phyloP scores from a whole-genome alignment of 2,888 invertebrate species.

The Nudaria mundana region DNA sequence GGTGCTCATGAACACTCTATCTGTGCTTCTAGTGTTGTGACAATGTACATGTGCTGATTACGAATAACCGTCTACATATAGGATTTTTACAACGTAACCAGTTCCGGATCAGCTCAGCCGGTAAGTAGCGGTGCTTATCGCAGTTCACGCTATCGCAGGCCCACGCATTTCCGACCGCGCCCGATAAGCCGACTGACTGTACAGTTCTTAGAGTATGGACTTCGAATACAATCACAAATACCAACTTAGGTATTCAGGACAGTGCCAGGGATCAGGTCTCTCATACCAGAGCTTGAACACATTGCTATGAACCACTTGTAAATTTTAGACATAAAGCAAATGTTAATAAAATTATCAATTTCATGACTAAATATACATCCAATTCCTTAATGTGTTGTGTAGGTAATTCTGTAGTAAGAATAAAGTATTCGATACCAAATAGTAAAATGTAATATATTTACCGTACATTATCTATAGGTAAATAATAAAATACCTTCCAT shows the following conservation, averaged over 20 bases:
- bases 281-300: no score
- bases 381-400: no score
- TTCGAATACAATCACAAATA: conserved; percentile 32
- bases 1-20: conserved; percentile 74
- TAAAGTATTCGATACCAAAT: no score
- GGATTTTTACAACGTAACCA: conserved; percentile 75
- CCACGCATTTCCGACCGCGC: conserved; percentile 81
- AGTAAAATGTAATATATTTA: no score
- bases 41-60: conserved; percentile 71
- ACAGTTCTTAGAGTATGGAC: conserved; percentile 49
- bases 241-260: background rate
- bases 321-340: no score
- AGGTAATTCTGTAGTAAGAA: no score
- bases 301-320: no score
- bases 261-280: background rate
- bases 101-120: conserved; percentile 79
- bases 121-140: conserved; percentile 80
- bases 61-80: conserved; percentile 51
- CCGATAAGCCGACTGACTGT: conserved; percentile 66
- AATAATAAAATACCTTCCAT: no score
- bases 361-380: no score
- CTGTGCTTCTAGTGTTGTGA: conserved; percentile 75
- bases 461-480: no score
- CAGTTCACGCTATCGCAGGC: conserved; percentile 74
- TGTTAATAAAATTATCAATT: no score